Evolutionary conservation across 2,113 vertebrate species (phyloP).

Genomic region (Esox niger): DNA sequence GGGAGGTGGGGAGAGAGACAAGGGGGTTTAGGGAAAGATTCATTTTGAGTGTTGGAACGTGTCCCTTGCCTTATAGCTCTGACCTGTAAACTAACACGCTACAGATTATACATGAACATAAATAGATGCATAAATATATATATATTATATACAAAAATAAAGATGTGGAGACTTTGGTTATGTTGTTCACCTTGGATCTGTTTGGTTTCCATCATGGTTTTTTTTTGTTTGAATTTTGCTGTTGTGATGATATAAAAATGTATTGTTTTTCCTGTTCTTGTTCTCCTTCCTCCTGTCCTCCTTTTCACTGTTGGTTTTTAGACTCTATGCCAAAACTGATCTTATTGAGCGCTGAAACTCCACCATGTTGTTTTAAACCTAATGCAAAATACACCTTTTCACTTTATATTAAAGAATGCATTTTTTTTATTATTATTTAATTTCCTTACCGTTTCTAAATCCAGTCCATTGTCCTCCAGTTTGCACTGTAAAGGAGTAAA

Average conservation of each 20-base stretch:
- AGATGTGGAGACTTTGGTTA: conserved; percentile 43
- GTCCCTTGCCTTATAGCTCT: conserved; percentile 62
- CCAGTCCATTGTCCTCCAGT: too few relatives aligned
- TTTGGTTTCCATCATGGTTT: conserved; percentile 38
- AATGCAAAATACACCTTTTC: conserved; percentile 52
- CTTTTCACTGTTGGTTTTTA: conserved; percentile 41
- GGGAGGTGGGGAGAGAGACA: background rate
- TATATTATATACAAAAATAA: conserved; percentile 64
- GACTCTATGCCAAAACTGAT: conserved; percentile 66
- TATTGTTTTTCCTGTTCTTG: conserved; percentile 31
- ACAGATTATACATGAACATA: conserved; percentile 65
- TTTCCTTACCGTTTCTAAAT: background rate
- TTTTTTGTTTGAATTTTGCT: conserved; percentile 71
- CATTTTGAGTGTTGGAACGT: conserved; percentile 35
- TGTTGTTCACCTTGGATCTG: conserved; percentile 48
- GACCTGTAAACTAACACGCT: conserved; percentile 62
- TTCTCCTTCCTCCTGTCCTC: conserved; percentile 39
- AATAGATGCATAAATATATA: conserved; percentile 65
- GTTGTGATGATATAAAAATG: conserved; percentile 64
- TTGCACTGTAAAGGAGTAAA: background rate
- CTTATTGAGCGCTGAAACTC: conserved; percentile 58
- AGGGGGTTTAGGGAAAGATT: conserved; percentile 6
- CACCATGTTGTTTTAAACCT: too few relatives aligned
- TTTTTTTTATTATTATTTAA: conserved; percentile 38
- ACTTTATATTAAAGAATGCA: conserved; percentile 61